These are phyloP conservation scores for Chloroceryle inda DNA, from an alignment of 2,797 vertebrate genomes.

Conservation along the genomic window DNA sequence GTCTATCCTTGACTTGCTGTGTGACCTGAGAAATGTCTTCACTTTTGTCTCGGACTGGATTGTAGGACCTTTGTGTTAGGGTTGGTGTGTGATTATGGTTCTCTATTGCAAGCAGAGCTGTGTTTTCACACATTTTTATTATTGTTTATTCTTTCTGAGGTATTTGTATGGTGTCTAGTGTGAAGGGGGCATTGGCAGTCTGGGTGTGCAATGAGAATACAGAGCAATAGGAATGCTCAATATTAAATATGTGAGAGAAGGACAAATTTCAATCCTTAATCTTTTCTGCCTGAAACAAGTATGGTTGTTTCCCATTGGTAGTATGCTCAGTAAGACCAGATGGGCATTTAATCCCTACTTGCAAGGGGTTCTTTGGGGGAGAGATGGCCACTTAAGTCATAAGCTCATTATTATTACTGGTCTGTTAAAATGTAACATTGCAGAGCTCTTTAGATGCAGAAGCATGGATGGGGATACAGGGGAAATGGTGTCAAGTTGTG, in stretches of 20 bases:
- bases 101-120: background rate
- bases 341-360: background rate
- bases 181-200: background rate
- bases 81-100: background rate
- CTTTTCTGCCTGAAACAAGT: background rate
- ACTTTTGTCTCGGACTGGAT: background rate
- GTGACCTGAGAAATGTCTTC: background rate
- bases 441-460: background rate
- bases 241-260: background rate
- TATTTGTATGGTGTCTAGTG: background rate
- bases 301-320: background rate
- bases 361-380: background rate
- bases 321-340: background rate
- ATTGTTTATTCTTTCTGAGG: background rate
- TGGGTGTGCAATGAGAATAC: background rate
- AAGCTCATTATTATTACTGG: background rate
- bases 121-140: background rate
- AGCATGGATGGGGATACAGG: background rate
- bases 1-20: background rate
- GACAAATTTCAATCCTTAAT: background rate
- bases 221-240: background rate
- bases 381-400: background rate
- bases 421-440: background rate
- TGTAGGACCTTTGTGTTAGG: background rate
- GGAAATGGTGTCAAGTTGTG: rapidly evolving